Evolutionary conservation across 1,140 invertebrate species (phyloP).

Genomic region (Bradynema listronoti): DNA sequence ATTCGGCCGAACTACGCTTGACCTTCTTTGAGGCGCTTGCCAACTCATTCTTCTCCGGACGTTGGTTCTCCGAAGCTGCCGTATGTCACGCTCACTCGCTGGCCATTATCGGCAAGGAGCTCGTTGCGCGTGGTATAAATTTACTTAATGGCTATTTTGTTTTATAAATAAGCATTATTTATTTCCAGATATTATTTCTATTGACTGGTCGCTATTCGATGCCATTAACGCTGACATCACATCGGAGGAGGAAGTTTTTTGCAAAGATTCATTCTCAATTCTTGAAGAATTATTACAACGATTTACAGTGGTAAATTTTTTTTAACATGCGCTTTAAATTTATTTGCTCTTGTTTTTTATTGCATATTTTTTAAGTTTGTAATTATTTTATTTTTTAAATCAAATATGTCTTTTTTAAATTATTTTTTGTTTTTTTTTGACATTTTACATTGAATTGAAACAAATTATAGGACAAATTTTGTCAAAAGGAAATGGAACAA

Average conservation of each 20-base stretch:
- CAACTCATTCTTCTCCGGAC: slow-evolving; percentile 69
- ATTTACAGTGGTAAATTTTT: slow-evolving; percentile 44
- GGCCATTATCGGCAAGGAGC: slow-evolving; percentile 56
- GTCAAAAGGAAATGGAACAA: too few relatives aligned
- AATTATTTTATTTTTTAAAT: too few relatives aligned
- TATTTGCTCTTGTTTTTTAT: too few relatives aligned
- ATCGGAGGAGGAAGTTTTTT: slow-evolving; percentile 34
- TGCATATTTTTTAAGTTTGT: too few relatives aligned
- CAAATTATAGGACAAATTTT: too few relatives aligned
- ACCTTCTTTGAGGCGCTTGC: slow-evolving; percentile 90
- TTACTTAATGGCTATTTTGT: not conserved
- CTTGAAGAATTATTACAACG: too few relatives aligned
- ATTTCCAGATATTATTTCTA: slow-evolving; percentile 9
- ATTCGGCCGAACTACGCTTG: slow-evolving; percentile 79
- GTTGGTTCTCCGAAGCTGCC: slow-evolving; percentile 71
- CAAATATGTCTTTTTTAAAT: too few relatives aligned
- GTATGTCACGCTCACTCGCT: slow-evolving; percentile 56
- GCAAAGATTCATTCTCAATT: too few relatives aligned
- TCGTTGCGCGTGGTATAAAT: slow-evolving; percentile 30
- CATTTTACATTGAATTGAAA: too few relatives aligned
- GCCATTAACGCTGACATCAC: slow-evolving; percentile 40
- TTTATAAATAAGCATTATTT: slow-evolving; percentile 11
- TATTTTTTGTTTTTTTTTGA: too few relatives aligned
- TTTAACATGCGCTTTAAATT: too few relatives aligned
- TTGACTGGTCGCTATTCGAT: slow-evolving; percentile 48